Conservation (phyloP, 2,113 vertebrate species). For the Mungos mungo region DNA sequence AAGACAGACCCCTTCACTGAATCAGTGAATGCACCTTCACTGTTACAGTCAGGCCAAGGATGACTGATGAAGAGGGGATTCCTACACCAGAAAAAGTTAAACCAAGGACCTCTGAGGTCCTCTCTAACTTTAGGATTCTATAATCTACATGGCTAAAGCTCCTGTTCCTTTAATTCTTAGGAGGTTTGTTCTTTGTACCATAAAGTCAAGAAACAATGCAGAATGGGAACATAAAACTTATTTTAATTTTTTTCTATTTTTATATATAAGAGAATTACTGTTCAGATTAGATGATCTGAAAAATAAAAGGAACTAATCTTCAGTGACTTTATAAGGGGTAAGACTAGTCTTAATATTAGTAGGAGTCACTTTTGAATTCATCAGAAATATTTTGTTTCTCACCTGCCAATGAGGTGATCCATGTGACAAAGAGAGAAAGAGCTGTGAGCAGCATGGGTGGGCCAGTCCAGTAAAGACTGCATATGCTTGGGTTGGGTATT, state of each 20-base stretch:
- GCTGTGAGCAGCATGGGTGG: neutral
- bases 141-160: neutral
- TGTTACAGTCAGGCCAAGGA: accelerated
- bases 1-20: neutral
- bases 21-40: neutral
- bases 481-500: neutral
- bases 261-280: neutral
- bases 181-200: neutral
- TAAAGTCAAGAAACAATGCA: neutral
- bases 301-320: neutral
- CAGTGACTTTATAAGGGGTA: neutral
- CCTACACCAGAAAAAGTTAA: neutral
- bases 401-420: neutral
- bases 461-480: neutral
- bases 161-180: neutral
- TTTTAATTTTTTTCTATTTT: neutral
- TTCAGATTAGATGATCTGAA: neutral
- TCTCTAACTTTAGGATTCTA: neutral
- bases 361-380: conserved; percentile 13
- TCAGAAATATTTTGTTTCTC: neutral
- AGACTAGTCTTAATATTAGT: neutral
- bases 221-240: neutral
- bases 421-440: neutral
- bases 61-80: neutral
- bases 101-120: neutral